A percentile compares a stretch with the other conserved stretches of the same genome.
phyloP scores from a whole-genome alignment of 2,797 vertebrate species.

The Cephalopachus bancanus region DNA sequence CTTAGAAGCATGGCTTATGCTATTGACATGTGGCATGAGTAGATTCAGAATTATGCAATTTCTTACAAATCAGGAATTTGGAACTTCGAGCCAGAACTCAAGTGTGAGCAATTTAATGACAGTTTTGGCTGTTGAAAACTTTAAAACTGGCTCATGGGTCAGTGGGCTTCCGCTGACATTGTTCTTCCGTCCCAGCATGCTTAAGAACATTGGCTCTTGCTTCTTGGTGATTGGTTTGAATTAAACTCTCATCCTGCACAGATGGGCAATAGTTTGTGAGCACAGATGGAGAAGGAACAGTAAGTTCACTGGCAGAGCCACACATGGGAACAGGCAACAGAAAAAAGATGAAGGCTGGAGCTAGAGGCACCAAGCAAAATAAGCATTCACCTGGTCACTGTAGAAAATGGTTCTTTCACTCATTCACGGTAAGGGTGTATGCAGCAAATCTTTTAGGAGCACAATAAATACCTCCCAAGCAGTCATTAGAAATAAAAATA shows the following conservation, averaged over 20 bases:
- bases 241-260: conserved; percentile 86
- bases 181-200: conserved; percentile 21
- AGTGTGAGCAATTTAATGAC: neutral
- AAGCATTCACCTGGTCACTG: conserved; percentile 81
- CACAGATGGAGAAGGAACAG: conserved; percentile 89
- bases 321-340: conserved; percentile 78
- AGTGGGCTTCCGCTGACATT: neutral
- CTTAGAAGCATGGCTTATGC: neutral
- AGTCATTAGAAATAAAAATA: conserved; percentile 70
- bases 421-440: conserved; percentile 65
- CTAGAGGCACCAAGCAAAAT: conserved; percentile 74
- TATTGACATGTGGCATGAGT: neutral
- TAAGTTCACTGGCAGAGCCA: conserved; percentile 86
- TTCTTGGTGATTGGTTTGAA: conserved; percentile 85
- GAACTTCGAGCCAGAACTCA: conserved; percentile 29
- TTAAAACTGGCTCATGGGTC: neutral
- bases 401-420: conserved; percentile 63
- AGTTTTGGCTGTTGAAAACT: neutral
- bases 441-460: conserved; percentile 68
- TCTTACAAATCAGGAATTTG: conserved; percentile 24
- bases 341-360: conserved; percentile 71
- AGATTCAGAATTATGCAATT: neutral
- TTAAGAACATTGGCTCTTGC: conserved; percentile 51
- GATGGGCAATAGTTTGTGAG: conserved; percentile 88
- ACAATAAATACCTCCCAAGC: conserved; percentile 64